Percentiles rank a stretch among this genome's conserved stretches.
Conservation (phyloP, 2,888 invertebrate species). For the Calameuta idolon region DNA sequence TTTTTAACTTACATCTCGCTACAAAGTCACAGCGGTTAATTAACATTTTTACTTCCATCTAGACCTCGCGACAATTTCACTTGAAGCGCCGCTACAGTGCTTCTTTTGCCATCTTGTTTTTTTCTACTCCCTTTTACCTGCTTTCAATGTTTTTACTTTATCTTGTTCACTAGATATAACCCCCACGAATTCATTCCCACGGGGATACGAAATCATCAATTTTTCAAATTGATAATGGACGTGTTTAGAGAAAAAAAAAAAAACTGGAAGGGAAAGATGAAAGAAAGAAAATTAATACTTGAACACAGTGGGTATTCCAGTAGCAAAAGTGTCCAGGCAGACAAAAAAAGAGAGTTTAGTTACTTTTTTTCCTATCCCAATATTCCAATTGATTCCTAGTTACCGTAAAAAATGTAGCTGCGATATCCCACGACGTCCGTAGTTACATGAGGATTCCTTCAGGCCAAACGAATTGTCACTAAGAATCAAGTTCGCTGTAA, state of each 20-base stretch:
- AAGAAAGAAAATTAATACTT: not conserved
- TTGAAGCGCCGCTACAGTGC: not conserved
- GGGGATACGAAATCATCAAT: not conserved
- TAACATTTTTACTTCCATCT: slow-evolving; percentile 15
- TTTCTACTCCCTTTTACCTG: not conserved
- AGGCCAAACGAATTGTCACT: not conserved
- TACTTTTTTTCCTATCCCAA: not conserved
- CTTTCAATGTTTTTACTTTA: not conserved
- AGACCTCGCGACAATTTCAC: not conserved
- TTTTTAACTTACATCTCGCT: slow-evolving; percentile 17
- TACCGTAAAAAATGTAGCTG: not conserved
- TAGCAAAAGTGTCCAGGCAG: not conserved
- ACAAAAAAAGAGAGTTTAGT: not conserved
- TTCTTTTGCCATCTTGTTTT: not conserved
- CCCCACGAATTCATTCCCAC: not conserved
- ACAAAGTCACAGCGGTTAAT: slow-evolving; percentile 22
- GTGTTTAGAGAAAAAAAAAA: not conserved
- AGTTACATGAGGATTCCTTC: not conserved
- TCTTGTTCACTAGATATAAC: not conserved
- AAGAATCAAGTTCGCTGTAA: not conserved
- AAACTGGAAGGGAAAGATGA: not conserved
- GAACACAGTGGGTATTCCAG: not conserved
- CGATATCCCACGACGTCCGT: not conserved
- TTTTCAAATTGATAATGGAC: not conserved
- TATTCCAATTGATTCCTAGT: not conserved